Percentiles rank a stretch among this genome's conserved stretches.
Evolutionary conservation across 1,140 invertebrate genomes (phyloP).

Genomic region (Acyrthosiphon pisum): DNA sequence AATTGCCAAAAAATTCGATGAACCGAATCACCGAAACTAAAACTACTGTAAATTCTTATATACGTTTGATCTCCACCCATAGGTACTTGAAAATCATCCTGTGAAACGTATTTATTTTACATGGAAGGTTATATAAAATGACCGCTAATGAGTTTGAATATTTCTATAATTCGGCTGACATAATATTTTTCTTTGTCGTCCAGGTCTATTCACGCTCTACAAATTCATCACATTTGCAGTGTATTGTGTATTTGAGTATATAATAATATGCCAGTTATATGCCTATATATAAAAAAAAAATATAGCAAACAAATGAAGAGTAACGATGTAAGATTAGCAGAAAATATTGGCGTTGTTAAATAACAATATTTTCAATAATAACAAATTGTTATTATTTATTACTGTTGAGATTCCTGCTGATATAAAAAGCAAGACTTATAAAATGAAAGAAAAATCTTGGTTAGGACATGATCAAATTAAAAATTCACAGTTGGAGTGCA

Average conservation of each 20-base stretch:
- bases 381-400: neutral
- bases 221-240: neutral
- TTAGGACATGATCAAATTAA: neutral
- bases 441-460: neutral
- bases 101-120: conserved; percentile 7
- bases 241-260: neutral
- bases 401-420: no score
- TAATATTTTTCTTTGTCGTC: neutral
- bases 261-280: neutral
- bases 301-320: neutral
- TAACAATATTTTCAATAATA: neutral
- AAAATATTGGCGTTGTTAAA: neutral
- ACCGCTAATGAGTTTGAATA: neutral
- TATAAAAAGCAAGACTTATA: no score
- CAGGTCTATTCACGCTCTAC: neutral
- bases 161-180: neutral
- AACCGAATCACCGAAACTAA: conserved; percentile 14
- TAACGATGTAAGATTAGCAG: neutral
- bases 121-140: neutral
- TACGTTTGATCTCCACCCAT: neutral
- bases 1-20: conserved; percentile 41
- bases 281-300: neutral
- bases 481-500: neutral
- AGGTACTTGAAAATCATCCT: neutral
- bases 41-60: neutral